Base-by-base conservation (phyloP, 1,140 invertebrate genomes). In the Drosophila leontia region DNA sequence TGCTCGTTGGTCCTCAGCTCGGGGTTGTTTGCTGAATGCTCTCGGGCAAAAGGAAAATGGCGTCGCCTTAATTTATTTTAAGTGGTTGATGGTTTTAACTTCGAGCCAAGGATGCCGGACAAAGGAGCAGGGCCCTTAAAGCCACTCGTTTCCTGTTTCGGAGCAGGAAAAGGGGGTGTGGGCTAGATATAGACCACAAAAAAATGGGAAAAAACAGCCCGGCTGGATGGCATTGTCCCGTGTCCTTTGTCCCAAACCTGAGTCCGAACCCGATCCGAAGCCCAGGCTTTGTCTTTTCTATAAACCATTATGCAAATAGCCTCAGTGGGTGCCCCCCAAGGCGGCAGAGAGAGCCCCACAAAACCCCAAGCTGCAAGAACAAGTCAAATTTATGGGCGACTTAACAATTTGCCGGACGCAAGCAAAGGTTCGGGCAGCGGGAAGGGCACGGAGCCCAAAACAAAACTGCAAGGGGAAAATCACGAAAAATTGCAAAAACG, bases 301-400 rank as follows among this genome's bases (percentile, higher is more conserved):
- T 86, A 87, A 86, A 80, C 86, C 86, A 91, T 91, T 91, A 91
- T 84, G 87, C 80, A 91, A 91, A 91, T 91, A 84, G 87, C 74
- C 63, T 70, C 69, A 71, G 64, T 78, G 78, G 75, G 62, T 76
- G 77, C 62, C 63, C 69, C 75, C 53, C 60, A 68, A 78, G 37
- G 39, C 37, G 53, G 35, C 51, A 11, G 4, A n/a, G 17, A 35
- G 57, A 58, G 62, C 35, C 13, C 63, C 57, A 68, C 45, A 82
- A 59, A 79, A 23, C 61, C 59, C 64, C 50, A 41, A 45, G 58
- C 76, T 61, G 62, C 51, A 78, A 79, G 75, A 72, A 76, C 81
- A 87, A 91, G 87, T 87, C 88, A 91, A 91, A 91, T 91, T 91
- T 91, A 91, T 91, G 79, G 87, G 75, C 83, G 87, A 91, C 87